Conservation (phyloP, 2,113 vertebrate genomes). For the Bubo bubo region DNA sequence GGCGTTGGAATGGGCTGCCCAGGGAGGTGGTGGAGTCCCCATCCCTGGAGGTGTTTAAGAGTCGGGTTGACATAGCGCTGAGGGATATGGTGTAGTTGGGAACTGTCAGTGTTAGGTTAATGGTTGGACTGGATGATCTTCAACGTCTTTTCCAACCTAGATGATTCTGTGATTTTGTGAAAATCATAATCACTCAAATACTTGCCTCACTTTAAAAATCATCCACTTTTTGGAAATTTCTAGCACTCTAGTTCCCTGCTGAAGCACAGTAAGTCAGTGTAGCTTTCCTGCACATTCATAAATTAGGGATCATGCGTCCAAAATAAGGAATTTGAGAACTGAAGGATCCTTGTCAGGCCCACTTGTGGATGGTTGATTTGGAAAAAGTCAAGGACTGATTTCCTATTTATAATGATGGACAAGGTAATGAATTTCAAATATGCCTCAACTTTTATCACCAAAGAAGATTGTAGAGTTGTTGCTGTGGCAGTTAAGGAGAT, state of each 20-base stretch:
- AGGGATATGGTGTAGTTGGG: too few relatives aligned
- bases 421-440: neutral
- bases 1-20: too few relatives aligned
- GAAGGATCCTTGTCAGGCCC: neutral
- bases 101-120: too few relatives aligned
- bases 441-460: neutral
- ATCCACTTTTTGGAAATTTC: neutral
- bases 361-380: neutral
- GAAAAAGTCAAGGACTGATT: neutral
- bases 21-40: too few relatives aligned
- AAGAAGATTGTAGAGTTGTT: neutral
- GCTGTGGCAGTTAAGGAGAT: neutral
- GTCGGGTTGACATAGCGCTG: too few relatives aligned
- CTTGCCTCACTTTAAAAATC: neutral
- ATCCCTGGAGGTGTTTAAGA: too few relatives aligned
- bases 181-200: neutral
- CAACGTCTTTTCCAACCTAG: too few relatives aligned
- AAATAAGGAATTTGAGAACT: neutral
- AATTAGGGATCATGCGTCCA: neutral
- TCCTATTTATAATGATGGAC: neutral
- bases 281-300: neutral
- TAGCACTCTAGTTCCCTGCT: neutral
- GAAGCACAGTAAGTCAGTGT: neutral
- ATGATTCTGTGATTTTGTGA: too few relatives aligned
- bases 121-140: too few relatives aligned